Percentiles rank a stretch among this genome's conserved stretches.
Conservation (phyloP, 2,113 vertebrate species). For the Grus americana region DNA sequence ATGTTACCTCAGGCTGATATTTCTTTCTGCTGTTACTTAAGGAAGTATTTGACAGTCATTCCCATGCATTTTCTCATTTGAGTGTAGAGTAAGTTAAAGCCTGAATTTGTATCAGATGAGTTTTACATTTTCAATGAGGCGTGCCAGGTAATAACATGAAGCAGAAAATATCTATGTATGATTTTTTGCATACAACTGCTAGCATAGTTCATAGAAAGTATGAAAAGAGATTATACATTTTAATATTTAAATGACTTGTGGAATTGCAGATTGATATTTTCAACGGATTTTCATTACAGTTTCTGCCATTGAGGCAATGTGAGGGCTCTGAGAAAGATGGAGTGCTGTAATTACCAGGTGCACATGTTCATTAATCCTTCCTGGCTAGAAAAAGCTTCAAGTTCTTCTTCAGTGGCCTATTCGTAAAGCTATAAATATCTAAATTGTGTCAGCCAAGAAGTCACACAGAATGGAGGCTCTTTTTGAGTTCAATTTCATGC, state of each 20-base stretch:
- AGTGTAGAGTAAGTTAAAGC: slow-evolving; percentile 23
- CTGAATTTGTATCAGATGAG: not conserved
- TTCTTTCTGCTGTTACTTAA: slow-evolving; percentile 5
- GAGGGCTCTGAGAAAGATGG: slow-evolving; percentile 81
- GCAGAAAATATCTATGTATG: slow-evolving; percentile 21
- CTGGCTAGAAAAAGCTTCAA: slow-evolving; percentile 79
- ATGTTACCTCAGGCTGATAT: not conserved
- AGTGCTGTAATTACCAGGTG: slow-evolving; percentile 85
- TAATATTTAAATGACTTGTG: slow-evolving; percentile 69
- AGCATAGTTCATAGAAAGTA: slow-evolving; percentile 31
- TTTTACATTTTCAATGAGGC: slow-evolving; percentile 62
- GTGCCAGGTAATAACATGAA: slow-evolving; percentile 40
- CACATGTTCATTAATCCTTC: slow-evolving; percentile 84
- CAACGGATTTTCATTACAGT: slow-evolving; percentile 75
- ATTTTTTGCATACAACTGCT: slow-evolving; percentile 15
- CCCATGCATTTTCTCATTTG: not conserved
- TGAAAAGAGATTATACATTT: slow-evolving; percentile 57
- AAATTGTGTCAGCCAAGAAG: slow-evolving; percentile 84
- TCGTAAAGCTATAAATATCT: slow-evolving; percentile 86
- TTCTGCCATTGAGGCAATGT: slow-evolving; percentile 71
- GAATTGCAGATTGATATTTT: slow-evolving; percentile 78
- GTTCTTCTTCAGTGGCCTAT: slow-evolving; percentile 82
- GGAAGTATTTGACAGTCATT: not conserved
- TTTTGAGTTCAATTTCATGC: slow-evolving; percentile 85
- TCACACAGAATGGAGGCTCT: slow-evolving; percentile 79